A percentile compares a stretch with the other conserved stretches of the same genome.
Conservation (phyloP, 2,888 invertebrate genomes). For the Galeopsomyia nigrocyanea region DNA sequence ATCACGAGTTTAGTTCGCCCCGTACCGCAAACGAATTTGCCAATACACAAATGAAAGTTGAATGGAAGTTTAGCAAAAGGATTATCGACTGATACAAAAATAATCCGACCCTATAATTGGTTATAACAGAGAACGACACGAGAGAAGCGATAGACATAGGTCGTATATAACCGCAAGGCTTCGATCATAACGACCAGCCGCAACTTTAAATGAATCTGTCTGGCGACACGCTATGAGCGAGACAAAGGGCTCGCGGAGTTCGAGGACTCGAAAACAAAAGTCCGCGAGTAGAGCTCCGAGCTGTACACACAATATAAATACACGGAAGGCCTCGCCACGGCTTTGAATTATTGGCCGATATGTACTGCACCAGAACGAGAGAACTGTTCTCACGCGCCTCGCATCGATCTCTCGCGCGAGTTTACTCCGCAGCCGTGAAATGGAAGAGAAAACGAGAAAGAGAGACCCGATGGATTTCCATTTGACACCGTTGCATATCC, state of each 20-base stretch:
- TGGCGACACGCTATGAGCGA: conserved; percentile 42
- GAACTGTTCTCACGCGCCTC: not conserved
- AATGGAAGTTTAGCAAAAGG: not conserved
- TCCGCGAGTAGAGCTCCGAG: conserved; percentile 30
- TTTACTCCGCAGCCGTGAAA: conserved; percentile 6
- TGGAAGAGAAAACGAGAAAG: not conserved
- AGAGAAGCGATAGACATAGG: too few species aligned
- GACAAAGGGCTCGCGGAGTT: conserved; percentile 37
- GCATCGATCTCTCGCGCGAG: conserved; percentile 24
- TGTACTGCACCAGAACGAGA: not conserved
- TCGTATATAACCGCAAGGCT: too few species aligned
- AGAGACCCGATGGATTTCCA: conserved; percentile 30
- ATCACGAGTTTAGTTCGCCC: too few species aligned
- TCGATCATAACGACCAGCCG: not conserved
- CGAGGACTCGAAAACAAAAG: conserved; percentile 43
- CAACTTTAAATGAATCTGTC: conserved; percentile 52
- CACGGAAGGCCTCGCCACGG: not conserved
- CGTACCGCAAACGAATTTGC: too few species aligned
- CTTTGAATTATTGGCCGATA: too few species aligned
- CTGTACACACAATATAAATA: not conserved
- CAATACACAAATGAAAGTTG: too few species aligned
- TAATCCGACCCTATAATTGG: not conserved
- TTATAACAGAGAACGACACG: too few species aligned
- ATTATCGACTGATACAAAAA: not conserved
- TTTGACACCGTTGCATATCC: conserved; percentile 23